Percentiles rank a stretch among this genome's conserved stretches.
Evolutionary conservation across 2,113 vertebrate genomes (phyloP).

Genomic region (Alaudala cheleensis): DNA sequence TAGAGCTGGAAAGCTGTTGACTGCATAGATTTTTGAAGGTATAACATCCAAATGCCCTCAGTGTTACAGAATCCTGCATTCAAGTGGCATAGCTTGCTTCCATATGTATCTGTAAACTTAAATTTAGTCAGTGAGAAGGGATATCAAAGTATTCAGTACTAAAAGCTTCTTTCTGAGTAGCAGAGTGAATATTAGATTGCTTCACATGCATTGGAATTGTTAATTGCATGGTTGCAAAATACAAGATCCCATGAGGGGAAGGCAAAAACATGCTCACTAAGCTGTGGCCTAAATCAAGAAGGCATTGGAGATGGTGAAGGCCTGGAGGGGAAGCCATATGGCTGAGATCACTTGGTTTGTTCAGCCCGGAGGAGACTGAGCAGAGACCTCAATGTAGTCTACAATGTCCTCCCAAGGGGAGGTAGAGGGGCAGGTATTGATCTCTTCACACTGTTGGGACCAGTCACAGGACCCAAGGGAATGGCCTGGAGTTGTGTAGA

Average conservation of each 20-base stretch:
- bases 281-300: not conserved
- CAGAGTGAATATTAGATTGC: not conserved
- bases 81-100: not conserved
- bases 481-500: not conserved
- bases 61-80: not conserved
- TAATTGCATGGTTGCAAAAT: not conserved
- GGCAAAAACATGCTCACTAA: not conserved
- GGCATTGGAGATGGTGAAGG: not conserved
- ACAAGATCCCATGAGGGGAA: not conserved
- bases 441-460: not conserved
- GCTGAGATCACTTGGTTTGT: not conserved
- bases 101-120: not conserved
- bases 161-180: not conserved
- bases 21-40: not conserved
- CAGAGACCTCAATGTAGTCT: not conserved
- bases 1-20: not conserved
- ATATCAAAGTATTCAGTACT: not conserved
- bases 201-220: not conserved
- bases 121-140: not conserved
- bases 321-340: not conserved
- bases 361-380: not conserved
- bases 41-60: not conserved
- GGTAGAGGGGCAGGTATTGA: not conserved
- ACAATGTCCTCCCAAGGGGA: no score
- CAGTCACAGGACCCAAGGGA: fast-evolving